Base-by-base conservation (phyloP, 2,797 vertebrate genomes). In the Champsocephalus gunnari region DNA sequence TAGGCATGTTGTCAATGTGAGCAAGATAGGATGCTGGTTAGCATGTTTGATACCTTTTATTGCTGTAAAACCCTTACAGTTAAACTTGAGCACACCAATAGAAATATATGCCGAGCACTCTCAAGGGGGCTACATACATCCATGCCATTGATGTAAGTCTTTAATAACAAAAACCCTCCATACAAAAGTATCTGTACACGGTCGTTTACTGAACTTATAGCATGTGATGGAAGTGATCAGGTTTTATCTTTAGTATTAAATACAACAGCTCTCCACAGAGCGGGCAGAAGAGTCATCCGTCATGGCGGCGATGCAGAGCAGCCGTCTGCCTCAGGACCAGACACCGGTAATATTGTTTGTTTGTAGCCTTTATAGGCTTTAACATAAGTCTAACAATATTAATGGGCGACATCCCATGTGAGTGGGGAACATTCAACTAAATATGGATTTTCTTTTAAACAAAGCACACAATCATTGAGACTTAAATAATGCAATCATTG, bases 131-230 rank as follows among this genome's bases (percentile, higher is more conserved):
- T 68, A 83, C 76, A 85, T 79, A 85, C 75, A 89, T 83, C 77
- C 65, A 84, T 91, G 80, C 88, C 81, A 84, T 91, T 89, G 86
- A 88, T 92, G 81, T 60, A 89, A 90, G 88, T 91, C 90, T 95
- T 95, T 95, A 95, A 93, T 95, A 93, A 92, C 86, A 87, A 92
- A 85, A 87, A 83, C 66, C 72, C 80, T 92, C 89, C 90, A 93
- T 95, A 95, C 89, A 95, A 95, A 95, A 95, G 91, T 92, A 91
- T 94, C 92, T 94, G 87, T 93, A 94, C 94, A 94, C 86, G 83
- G 85, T 93, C 87, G 91, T 86, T 88, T 85, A 83, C 77, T 88
- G 83, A 84, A 82, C 81, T 84, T 84, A 61, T 45, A 87, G 88
- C 87, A 86, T 81, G 89, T 91, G 88, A 91, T 93, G 91, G 89